Evolutionary conservation across 2,888 invertebrate genomes (phyloP), one percentile per base, ranked within the genome.

Genomic region (Dynastes maya): DNA sequence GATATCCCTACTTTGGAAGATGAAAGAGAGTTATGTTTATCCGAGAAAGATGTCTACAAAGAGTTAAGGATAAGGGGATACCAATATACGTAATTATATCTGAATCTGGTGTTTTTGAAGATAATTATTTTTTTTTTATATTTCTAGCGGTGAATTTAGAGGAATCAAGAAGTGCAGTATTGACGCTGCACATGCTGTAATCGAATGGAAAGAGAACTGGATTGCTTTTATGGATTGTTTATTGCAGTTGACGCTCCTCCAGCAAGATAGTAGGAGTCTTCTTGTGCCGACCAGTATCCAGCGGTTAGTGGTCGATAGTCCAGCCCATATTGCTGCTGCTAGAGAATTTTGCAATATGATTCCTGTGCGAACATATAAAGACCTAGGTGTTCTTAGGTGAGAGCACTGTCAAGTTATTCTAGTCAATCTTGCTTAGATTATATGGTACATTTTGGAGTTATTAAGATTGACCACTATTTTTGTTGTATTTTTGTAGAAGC

Each of bases 201-300:
- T 92, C 6, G 88, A 90, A 72, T 97, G 96, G 96, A 90, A 92
- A 68, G 94, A 93, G 84, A 96, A 96, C 88, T 97, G 96, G 96
- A 93, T 96, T 11, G 92, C 96, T 0, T 97, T 96, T 88, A 92
- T 97, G 91, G 97, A 97, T 88, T 95, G 95, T 75, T 93, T 97
- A 92, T 90, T 97, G n/a, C 97, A 97, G 88, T 91, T 95, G 82
- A 92, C 93, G 83, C 93, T 96, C 75, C 85, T 96, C 13, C 91
- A 92, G 13, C 90, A 91, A 58, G 93, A 94, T 82, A 92, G 93
- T 0, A 90, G 94, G 3, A 91, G 92, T 1, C 91, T 96, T 1
- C 91, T 93, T 85, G 91, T 96, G 0, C 96, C 96, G 0, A 96
- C 82, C 5, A 79, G 80, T 5, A 82, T 84, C 53, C 79, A 82